Base-by-base conservation (phyloP, 2,888 invertebrate species). In the Diplazon laetatorius region DNA sequence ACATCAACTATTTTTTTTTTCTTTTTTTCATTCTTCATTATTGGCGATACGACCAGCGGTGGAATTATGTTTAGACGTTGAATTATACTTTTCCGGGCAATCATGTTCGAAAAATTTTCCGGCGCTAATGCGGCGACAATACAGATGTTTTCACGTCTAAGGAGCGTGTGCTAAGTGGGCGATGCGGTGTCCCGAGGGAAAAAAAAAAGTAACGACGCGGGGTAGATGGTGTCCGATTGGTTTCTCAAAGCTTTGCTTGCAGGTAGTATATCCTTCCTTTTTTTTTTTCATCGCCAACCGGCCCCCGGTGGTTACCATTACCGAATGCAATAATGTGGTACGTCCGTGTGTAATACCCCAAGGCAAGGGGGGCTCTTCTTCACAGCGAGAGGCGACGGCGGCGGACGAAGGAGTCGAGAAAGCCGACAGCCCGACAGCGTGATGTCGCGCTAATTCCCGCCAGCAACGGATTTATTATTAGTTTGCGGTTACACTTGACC, bases 101-200 rank as follows among this genome's bases (percentile, higher is more conserved):
- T 87, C 81, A 85, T 84, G 74, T 83, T 62, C 42, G 52, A 77
- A 68, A 80, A 82, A n/a, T n/a, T n/a, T 78, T 78, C 68, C 76
- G 78, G 82, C 83, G 84, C 82, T 88, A 88, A 88, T 88, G 70
- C 88, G 83, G 83, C 80, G 85, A 88, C 88, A 88, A 88, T 88
- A 88, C 88, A 87, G 86, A 88, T 87, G 88, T 88, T 88, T 88
- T 88, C 88, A 83, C 88, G 84, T 88, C 87, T 87, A 88, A 88
- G 88, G 87, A 87, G 87, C 87, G 87, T 87, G 88, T 87, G 88
- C 83, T 88, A 88, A 88, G 88, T 88, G 88, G 88, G n/a, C n/a
- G n/a, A n/a, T n/a, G n/a, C n/a, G n/a, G 88, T 88, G 85, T 82
- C 77, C 76, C 77, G 52, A 57, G 12, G 48, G 60, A 25, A 60